Percentiles rank a stretch among this genome's conserved stretches.
These are phyloP conservation scores for Felis catus DNA, from an alignment of 2,113 vertebrate genomes.

Conservation along the genomic window F.catus_Fca126_mat1.0 CM031415.1:116186501-116187000, in stretches of 20 bases:
- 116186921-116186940: not conserved
- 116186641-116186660: slow-evolving; percentile 4
- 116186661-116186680: not conserved
- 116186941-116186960: not conserved
- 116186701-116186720: slow-evolving; percentile 26
- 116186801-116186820: not conserved
- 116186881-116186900: not conserved
- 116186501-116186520: not conserved
- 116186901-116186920: not conserved
- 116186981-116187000: not conserved
- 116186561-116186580: not conserved
- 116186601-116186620: not conserved
- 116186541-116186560: not conserved
- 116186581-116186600: not conserved
- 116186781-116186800: not conserved
- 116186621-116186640: not conserved
- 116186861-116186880: not conserved
- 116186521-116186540: not conserved
- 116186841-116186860: not conserved
- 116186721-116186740: slow-evolving; percentile 18
- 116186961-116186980: not conserved
- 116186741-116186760: not conserved
- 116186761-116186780: not conserved
- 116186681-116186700: not conserved
- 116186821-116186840: not conserved